Evolutionary conservation across 2,888 invertebrate species (phyloP), one percentile per base, ranked within the genome.

Genomic region (Sesia apiformis): DNA sequence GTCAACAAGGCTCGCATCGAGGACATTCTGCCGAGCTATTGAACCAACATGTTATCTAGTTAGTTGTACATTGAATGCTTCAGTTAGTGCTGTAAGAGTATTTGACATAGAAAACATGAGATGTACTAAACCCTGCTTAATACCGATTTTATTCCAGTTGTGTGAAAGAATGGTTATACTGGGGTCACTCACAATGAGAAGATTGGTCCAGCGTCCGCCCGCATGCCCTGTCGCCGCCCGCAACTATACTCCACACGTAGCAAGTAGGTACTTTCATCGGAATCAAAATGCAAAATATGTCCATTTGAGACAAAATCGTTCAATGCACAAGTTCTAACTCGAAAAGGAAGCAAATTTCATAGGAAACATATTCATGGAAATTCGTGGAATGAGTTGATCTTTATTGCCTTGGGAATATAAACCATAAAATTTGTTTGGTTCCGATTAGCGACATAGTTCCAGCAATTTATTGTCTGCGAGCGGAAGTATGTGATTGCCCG

Each of bases 111-210:
- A 8, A 4, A 8, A 46, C 46, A 46, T 23, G 8, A 4, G 4
- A 4, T 46, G 46, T 46, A 46, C 46, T 39, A 50, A 5, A 8
- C 4, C 50, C 38, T 7, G 6, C 38, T 46, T 46, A 46, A 5
- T 46, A 23, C 4, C 6, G 7, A 46, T 8, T 46, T 23, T 7
- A 46, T 5, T 4, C n/a, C 46, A 46, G 23, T 46, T 46, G 46
- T 43, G 8, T 43, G 7, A 43, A 7, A 43, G 43, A 43, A 43
- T 43, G 7, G 43, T 46, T 4, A 7, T 7, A 38, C 69, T 71
- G 72, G 75, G 78, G 77, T 76, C 79, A 76, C 63, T 62, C 76
- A 67, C 76, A 82, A 84, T 80, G 75, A 83, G 72, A 80, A 84
- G 81, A 84, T 84, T 82, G 74, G 74, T 23, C 65, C 65, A 63